Percentiles rank a stretch among this genome's conserved stretches.
These are phyloP conservation scores for Hydrochoerus hydrochaeris DNA, from an alignment of 2,113 vertebrate species.

Conservation along the genomic window DNA sequence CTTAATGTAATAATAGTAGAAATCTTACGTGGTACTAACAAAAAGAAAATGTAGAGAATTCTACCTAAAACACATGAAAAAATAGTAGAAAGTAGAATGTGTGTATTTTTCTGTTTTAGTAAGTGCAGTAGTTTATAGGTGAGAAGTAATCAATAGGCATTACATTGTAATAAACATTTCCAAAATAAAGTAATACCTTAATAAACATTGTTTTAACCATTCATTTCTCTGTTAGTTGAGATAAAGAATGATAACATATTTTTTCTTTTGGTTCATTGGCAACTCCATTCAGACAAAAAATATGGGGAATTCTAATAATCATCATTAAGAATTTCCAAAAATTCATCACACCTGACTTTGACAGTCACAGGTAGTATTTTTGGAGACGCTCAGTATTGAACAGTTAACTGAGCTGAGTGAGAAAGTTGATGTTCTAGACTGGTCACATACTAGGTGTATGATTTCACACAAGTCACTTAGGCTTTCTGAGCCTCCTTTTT, in stretches of 20 bases:
- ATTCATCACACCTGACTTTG: neutral
- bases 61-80: constrained; percentile 13
- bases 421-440: neutral
- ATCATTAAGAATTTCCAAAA: neutral
- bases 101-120: neutral
- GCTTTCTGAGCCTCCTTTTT: neutral
- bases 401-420: neutral
- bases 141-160: neutral
- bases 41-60: neutral
- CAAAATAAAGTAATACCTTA: neutral
- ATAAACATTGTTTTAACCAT: neutral
- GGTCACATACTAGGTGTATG: neutral
- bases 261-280: neutral
- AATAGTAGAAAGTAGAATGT: neutral
- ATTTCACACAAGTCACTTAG: neutral
- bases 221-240: neutral
- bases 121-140: neutral
- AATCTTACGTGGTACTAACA: neutral
- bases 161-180: neutral
- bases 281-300: neutral
- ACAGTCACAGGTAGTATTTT: neutral
- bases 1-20: constrained; percentile 1
- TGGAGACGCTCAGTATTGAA: neutral
- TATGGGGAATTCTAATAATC: neutral
- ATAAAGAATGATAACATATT: constrained; percentile 9